These are phyloP conservation scores for Zhuqinia jingwanae DNA, from an alignment of 2,888 invertebrate genomes.

Conservation along the genomic window DNA sequence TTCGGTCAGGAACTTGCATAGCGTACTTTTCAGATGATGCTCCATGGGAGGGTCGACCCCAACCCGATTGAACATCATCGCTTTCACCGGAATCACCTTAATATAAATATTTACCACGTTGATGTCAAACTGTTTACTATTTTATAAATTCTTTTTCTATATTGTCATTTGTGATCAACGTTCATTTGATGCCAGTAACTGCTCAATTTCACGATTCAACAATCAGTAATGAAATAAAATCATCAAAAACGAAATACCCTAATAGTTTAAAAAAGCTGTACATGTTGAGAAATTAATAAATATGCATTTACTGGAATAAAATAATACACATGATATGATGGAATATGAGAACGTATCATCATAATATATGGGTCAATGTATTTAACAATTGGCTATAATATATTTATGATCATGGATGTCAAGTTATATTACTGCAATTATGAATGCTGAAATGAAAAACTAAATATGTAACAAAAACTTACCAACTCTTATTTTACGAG, in stretches of 20 bases:
- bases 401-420: too few species aligned
- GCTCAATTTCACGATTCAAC: too few species aligned
- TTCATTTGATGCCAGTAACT: too few species aligned
- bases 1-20: slow-evolving; percentile 97
- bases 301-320: neutral
- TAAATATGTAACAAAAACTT: slow-evolving; percentile 16
- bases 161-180: too few species aligned
- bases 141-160: neutral
- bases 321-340: neutral
- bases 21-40: slow-evolving; percentile 89
- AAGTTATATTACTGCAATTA: neutral
- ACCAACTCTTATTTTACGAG: slow-evolving; percentile 89
- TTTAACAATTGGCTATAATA: neutral
- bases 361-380: neutral
- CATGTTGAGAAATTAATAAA: too few species aligned
- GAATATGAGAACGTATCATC: neutral
- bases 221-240: neutral
- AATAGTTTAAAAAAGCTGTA: too few species aligned
- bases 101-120: slow-evolving; percentile 47
- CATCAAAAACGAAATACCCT: too few species aligned
- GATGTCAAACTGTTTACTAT: slow-evolving; percentile 18
- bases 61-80: slow-evolving; percentile 75
- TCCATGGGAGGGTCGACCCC: slow-evolving; percentile 83
- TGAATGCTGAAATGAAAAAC: neutral
- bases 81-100: slow-evolving; percentile 69